Base-by-base conservation (phyloP, 2,113 vertebrate species). In the Boleophthalmus pectinirostris region DNA sequence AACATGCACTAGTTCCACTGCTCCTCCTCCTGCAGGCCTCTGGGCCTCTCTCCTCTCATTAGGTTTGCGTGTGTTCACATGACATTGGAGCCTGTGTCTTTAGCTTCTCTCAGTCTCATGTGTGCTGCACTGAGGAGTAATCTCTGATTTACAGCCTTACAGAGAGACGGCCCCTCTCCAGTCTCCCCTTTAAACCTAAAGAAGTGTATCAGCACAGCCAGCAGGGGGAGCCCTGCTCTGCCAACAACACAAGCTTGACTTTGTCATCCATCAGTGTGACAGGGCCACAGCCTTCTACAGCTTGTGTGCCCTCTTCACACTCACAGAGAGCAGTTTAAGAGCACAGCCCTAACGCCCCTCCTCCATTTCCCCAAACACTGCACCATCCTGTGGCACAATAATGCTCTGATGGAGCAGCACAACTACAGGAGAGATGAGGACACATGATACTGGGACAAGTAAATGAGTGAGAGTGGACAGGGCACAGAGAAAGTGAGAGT, bases 261-360 rank as follows among this genome's bases (percentile, higher is more conserved):
- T 83, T 80, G 83, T 90, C 88, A 93, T 93, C 88, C 89, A 92
- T 92, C 93, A 93, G 74, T 85, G 77, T 91, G 87, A 90, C 90
- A 92, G 77, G 86, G 87, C 66, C 56, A 90, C 82, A 77, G 56
- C 12, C 56, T n/a, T 58, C 3, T 4, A 58, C 56, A 58, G 24
- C 23, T 14, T 1, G 1, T 3, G 3, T 12, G 0, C 56, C n/a
- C 56, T 58, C 23, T 58, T 15, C 56, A 58, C 56, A 54, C 51
- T 54, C 18, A 20, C 51, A 54, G 20, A 54, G 20, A 54, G 51
- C 20, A 8, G n/a, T 53, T 53, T 53, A 18, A 53, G 49, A 53
- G 49, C 49, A 53, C 7, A 8, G 38, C 38, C 38, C 35, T 43
- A 8, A 43, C n/a, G 20, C 51, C 51, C n/a, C 51, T 18, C 18